Percentiles rank a stretch among this genome's conserved stretches.
These are phyloP conservation scores for Hephaestus fuliginosus DNA, from an alignment of 2,797 vertebrate genomes.

Conservation along the genomic window DNA sequence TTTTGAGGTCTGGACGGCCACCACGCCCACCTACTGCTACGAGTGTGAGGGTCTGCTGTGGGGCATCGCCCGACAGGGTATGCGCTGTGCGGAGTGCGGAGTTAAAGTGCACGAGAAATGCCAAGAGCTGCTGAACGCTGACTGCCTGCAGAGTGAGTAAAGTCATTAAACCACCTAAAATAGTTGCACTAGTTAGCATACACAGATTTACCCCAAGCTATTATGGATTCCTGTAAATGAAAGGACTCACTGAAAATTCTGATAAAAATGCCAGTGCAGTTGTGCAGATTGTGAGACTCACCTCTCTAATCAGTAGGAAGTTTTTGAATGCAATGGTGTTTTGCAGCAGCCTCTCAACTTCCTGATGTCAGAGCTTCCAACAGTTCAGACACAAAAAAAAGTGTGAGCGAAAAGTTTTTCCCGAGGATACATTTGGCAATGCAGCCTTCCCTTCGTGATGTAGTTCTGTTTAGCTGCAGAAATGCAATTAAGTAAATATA, in stretches of 20 bases:
- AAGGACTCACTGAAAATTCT: neutral
- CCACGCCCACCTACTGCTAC: slow-evolving; percentile 97
- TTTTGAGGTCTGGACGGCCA: slow-evolving; percentile 97
- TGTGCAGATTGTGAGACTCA: neutral
- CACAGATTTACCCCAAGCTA: neutral
- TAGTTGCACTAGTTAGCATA: no score
- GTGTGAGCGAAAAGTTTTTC: no score
- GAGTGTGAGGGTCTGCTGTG: slow-evolving; percentile 97
- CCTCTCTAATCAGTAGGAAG: neutral
- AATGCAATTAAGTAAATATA: neutral
- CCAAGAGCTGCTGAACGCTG: slow-evolving; percentile 97
- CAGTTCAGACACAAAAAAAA: no score
- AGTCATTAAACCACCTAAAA: neutral
- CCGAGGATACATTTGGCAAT: neutral
- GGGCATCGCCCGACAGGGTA: slow-evolving; percentile 97
- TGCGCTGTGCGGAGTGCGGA: slow-evolving; percentile 97
- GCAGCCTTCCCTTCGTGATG: neutral
- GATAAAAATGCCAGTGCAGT: neutral
- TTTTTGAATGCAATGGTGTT: neutral
- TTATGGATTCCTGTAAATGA: slow-evolving; percentile 5
- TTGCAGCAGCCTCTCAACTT: neutral
- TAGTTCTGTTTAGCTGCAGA: neutral
- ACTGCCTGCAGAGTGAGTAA: slow-evolving; percentile 93
- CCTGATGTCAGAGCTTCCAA: neutral
- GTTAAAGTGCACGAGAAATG: slow-evolving; percentile 99